A percentile compares a stretch with the other conserved stretches of the same genome.
These are phyloP conservation scores for Cephus nigrinus DNA, from an alignment of 2,888 invertebrate genomes.

Conservation along the genomic window DNA sequence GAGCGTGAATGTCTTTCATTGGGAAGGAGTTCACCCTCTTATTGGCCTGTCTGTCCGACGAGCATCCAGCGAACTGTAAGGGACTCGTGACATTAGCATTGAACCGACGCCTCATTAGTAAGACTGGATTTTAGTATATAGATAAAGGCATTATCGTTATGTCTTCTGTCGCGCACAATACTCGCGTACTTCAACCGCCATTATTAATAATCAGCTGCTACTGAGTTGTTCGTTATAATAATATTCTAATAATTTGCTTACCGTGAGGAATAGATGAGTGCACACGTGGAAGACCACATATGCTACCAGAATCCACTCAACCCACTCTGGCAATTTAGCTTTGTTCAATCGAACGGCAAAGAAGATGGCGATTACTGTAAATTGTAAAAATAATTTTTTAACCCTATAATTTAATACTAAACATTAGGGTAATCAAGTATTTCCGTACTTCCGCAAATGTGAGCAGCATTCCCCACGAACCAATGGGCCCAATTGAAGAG, in stretches of 20 bases:
- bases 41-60: slow-evolving; percentile 79
- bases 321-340: slow-evolving; percentile 87
- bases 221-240: too few species aligned
- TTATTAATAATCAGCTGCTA: neutral
- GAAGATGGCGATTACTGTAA: slow-evolving; percentile 92
- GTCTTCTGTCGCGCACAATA: neutral
- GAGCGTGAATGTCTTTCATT: slow-evolving; percentile 83
- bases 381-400: slow-evolving; percentile 21
- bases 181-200: neutral
- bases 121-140: slow-evolving; percentile 1
- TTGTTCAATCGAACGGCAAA: slow-evolving; percentile 88
- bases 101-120: too few species aligned
- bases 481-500: slow-evolving; percentile 95
- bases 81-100: neutral
- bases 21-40: slow-evolving; percentile 85
- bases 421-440: neutral
- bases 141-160: neutral
- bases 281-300: slow-evolving; percentile 91
- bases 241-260: slow-evolving; percentile 66
- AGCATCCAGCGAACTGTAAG: slow-evolving; percentile 79
- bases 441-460: slow-evolving; percentile 85
- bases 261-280: slow-evolving; percentile 87
- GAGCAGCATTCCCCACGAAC: slow-evolving; percentile 87
- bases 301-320: slow-evolving; percentile 88
- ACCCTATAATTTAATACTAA: neutral